These are phyloP conservation scores for Fragum whitleyi DNA, from an alignment of 2,888 invertebrate species.

Conservation along the genomic window DNA sequence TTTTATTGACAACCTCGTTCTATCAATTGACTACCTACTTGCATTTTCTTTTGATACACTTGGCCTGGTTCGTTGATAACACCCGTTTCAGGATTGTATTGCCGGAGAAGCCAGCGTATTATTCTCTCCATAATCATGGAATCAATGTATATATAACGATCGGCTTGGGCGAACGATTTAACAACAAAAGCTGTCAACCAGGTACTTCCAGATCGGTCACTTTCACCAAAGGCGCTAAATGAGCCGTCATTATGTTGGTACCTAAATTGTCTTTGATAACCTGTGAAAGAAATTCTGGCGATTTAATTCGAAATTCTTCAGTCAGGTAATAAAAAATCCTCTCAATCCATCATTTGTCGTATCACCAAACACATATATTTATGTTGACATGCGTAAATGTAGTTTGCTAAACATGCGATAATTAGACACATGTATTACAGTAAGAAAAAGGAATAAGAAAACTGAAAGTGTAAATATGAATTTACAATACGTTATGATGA, in stretches of 20 bases:
- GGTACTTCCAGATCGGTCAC: conserved; percentile 90
- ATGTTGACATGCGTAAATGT: not conserved
- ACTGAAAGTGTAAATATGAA: too few relatives aligned
- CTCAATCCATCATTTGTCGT: too few relatives aligned
- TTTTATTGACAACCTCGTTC: too few relatives aligned
- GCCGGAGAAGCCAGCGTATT: conserved; percentile 90
- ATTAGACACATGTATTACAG: too few relatives aligned
- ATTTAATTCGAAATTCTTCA: too few relatives aligned
- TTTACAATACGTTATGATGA: too few relatives aligned
- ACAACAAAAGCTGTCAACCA: conserved; percentile 96
- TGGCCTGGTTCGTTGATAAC: conserved; percentile 90
- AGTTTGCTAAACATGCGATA: too few relatives aligned
- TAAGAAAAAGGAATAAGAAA: too few relatives aligned
- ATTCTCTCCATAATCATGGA: conserved; percentile 88
- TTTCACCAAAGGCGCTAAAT: conserved; percentile 94
- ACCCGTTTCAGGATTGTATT: conserved; percentile 89
- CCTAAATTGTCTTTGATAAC: conserved; percentile 96
- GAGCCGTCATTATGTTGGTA: conserved; percentile 95
- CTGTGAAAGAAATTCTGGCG: conserved; percentile 72
- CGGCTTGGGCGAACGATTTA: conserved; percentile 89
- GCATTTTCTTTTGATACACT: conserved; percentile 82
- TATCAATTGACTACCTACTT: too few relatives aligned
- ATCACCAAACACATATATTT: not conserved
- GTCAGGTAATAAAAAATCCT: not conserved
- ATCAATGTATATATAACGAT: conserved; percentile 89